Conservation (phyloP, 2,797 vertebrate genomes). For the Pampus argenteus region DNA sequence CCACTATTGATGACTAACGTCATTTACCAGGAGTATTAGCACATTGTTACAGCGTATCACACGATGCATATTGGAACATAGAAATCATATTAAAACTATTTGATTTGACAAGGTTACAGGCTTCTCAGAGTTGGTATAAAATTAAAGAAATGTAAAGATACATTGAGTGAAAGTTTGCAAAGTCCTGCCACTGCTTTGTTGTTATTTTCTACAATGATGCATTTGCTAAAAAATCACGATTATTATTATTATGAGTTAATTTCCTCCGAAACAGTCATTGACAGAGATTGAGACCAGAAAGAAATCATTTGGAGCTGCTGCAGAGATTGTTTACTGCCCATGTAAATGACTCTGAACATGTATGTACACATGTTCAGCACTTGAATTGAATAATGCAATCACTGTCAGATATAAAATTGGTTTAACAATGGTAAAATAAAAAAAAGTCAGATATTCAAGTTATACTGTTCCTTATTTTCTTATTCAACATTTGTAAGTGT, state of each 20-base stretch:
- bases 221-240: conserved; percentile 46
- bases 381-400: conserved; percentile 45
- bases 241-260: conserved; percentile 36
- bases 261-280: conserved; percentile 34
- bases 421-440: conserved; percentile 26
- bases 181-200: conserved; percentile 46
- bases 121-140: conserved; percentile 38
- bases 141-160: conserved; percentile 25
- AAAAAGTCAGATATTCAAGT: conserved; percentile 45
- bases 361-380: conserved; percentile 47
- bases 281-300: conserved; percentile 26
- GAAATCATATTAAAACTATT: conserved; percentile 23
- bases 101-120: conserved; percentile 21
- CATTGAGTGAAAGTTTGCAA: conserved; percentile 26
- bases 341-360: conserved; percentile 44
- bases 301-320: conserved; percentile 40
- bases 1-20: conserved; percentile 54
- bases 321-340: conserved; percentile 52
- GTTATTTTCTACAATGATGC: conserved; percentile 54
- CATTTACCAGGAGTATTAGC: conserved; percentile 55
- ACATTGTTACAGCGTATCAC: conserved; percentile 51
- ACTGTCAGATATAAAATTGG: conserved; percentile 43
- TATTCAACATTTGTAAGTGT: conserved; percentile 70
- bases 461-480: conserved; percentile 64
- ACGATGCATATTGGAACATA: conserved; percentile 33